These are phyloP conservation scores for Montipora foliosa DNA, from an alignment of 64 coral and sea anemone genomes.

Conservation along the genomic window DNA sequence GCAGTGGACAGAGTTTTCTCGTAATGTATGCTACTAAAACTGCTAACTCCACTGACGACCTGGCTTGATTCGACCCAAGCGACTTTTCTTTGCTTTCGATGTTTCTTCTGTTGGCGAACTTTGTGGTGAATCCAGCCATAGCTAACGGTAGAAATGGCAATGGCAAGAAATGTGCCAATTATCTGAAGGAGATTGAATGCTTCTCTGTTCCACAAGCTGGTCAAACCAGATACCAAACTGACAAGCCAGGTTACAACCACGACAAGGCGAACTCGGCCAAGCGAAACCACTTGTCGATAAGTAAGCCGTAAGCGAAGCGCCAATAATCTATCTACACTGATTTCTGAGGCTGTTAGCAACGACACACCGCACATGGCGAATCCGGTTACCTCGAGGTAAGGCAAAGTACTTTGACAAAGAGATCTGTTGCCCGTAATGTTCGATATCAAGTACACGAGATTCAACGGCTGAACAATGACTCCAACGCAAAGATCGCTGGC, in stretches of 20 bases:
- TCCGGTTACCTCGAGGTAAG: conserved; percentile 9
- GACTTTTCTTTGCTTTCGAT: background rate
- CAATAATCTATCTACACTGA: conserved; percentile 27
- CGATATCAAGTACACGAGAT: background rate
- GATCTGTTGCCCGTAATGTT: background rate
- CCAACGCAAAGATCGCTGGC: conserved; percentile 30
- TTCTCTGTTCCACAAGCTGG: conserved; percentile 1
- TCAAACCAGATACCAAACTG: background rate
- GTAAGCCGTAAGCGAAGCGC: conserved; percentile 10
- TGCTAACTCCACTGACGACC: background rate
- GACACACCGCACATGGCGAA: conserved; percentile 20
- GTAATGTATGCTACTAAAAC: background rate
- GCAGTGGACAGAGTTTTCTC: too few relatives aligned
- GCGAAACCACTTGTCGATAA: conserved; percentile 4
- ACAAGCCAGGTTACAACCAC: conserved; percentile 16
- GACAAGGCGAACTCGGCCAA: background rate
- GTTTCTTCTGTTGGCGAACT: background rate
- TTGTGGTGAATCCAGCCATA: background rate
- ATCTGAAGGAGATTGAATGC: conserved; percentile 18
- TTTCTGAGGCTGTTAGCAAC: conserved; percentile 19
- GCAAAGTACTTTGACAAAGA: background rate
- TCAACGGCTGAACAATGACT: conserved; percentile 10
- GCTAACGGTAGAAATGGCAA: conserved; percentile 11
- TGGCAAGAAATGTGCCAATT: conserved; percentile 1
- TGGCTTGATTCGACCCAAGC: too few relatives aligned